phyloP scores from a whole-genome alignment of 2,797 vertebrate species.

The Crocidura indochinensis region DNA sequence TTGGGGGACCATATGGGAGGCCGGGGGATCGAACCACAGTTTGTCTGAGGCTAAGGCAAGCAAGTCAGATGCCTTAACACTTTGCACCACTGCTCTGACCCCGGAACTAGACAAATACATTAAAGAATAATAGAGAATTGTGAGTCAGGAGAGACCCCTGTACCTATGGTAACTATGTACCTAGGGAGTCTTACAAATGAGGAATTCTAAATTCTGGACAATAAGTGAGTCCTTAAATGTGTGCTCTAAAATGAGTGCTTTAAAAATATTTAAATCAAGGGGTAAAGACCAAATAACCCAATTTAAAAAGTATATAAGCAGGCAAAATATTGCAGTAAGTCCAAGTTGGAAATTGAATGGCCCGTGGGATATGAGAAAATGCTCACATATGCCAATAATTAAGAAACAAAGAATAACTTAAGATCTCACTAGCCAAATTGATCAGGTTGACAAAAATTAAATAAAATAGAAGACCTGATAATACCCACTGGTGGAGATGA shows the following conservation, averaged over 20 bases:
- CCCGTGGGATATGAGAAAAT: not conserved
- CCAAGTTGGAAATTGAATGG: not conserved
- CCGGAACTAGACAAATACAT: not conserved
- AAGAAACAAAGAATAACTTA: not conserved
- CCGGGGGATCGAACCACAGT: no score
- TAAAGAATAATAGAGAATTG: not conserved
- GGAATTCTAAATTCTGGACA: no score
- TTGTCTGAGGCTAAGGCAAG: accelerated
- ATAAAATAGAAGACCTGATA: not conserved
- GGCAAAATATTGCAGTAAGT: not conserved
- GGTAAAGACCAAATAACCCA: not conserved
- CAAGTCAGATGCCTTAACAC: no score
- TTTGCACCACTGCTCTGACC: no score
- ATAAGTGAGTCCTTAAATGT: no score
- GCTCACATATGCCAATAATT: not conserved
- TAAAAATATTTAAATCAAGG: not conserved
- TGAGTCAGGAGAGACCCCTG: not conserved
- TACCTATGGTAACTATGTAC: no score
- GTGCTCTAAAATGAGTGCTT: not conserved
- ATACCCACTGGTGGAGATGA: not conserved
- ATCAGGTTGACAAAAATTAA: not conserved
- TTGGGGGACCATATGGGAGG: no score
- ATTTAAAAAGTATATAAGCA: not conserved
- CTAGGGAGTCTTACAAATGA: no score
- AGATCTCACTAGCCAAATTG: no score